Conservation (phyloP, 2,797 vertebrate species). For the Meda fulgida region DNA sequence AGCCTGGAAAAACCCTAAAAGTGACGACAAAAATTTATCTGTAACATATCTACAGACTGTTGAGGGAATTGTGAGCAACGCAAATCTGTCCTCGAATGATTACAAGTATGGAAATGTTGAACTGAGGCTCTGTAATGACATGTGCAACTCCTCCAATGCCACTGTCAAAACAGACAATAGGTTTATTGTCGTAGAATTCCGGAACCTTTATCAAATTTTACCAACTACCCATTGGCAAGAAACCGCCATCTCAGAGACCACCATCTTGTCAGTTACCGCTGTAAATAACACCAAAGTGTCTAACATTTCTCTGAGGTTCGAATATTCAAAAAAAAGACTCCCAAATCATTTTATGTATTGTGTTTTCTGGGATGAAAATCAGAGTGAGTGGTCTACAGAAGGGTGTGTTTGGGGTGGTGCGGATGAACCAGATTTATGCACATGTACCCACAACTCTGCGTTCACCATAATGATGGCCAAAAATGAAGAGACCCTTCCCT, state of each 20-base stretch:
- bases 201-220: accelerated
- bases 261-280: constrained; percentile 65
- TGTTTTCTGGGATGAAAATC: constrained; percentile 63
- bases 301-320: constrained; percentile 18
- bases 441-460: constrained; percentile 70
- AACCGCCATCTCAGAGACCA: constrained; percentile 42
- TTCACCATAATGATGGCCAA: constrained; percentile 77
- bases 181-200: not conserved
- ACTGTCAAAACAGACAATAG: accelerated
- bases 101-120: constrained; percentile 51
- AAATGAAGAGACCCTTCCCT: not conserved
- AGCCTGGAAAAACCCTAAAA: not conserved
- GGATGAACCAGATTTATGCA: not conserved
- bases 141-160: not conserved
- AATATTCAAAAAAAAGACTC: not conserved
- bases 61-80: constrained; percentile 43
- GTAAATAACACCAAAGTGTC: not conserved
- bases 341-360: constrained; percentile 59
- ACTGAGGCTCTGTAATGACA: not conserved
- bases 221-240: accelerated
- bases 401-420: constrained; percentile 63
- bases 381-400: accelerated
- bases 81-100: not conserved
- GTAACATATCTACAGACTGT: constrained; percentile 61
- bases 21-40: accelerated